Base-by-base conservation (phyloP, 2,797 vertebrate species). In the Erithacus rubecula region DNA sequence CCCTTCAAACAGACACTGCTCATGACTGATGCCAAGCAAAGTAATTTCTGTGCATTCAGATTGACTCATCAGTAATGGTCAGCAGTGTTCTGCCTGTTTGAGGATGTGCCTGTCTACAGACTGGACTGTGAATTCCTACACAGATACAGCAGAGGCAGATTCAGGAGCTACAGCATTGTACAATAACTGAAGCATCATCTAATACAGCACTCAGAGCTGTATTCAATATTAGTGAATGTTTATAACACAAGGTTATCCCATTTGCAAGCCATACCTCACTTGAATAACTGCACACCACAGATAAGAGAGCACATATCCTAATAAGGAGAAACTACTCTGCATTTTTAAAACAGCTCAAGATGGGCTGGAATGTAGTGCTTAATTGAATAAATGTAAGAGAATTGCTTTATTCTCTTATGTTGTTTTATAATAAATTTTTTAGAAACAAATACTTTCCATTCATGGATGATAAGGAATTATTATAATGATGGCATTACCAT, bases 261-360 rank as follows among this genome's bases (percentile, higher is more conserved):
- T 86, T 91, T 83, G 37, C 64, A 83, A 89, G 79, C 69, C 89
- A 63, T 78, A 71, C 71, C 89, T 93, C 14, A 0, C 91, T 81
- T 83, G 93, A 49, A 69, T 88, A 30, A 49, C 90, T 65, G 59
- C 82, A 94, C 71, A 39, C 64, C 91, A 29, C 64, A 84, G 95
- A 92, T 92, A 92, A 95, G 85, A 89, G 43, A 85, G 58, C 69
- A 71, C 87, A 90, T 96, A 86, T 12, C 96, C 96, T 96, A 96
- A 97, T 94, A 97, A 95, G 96, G 96, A 95, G 71, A 96, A 95
- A 90, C 86, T 79, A 29, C 62, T 36, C 75, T 83, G 85, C 59
- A 43, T 91, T 95, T 86, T 93, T 87, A 80, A 85, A 94, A 53
- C 67, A 43, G 51, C 83, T 87, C 37, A 15, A 59, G 85, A 88